These are phyloP conservation scores for Scalopus aquaticus DNA, from an alignment of 2,113 vertebrate genomes.

Conservation along the genomic window DNA sequence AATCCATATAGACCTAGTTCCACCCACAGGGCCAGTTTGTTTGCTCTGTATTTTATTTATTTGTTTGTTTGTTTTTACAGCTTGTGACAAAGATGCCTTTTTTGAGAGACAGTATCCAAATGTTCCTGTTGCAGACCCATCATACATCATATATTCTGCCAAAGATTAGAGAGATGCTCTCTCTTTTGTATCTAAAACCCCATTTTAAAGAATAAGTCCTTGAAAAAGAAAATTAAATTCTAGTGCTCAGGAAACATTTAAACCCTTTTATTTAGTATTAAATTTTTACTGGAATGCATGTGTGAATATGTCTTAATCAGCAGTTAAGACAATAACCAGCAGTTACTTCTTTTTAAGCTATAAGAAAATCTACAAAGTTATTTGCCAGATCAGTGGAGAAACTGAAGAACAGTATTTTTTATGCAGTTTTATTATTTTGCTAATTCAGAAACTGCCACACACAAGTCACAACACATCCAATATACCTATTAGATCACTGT, in stretches of 20 bases:
- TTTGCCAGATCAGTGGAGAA: constrained; percentile 7
- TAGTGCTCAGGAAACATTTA: not conserved
- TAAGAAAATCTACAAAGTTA: constrained; percentile 16
- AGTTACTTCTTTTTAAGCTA: constrained; percentile 42
- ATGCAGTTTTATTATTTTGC: not conserved
- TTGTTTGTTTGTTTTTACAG: constrained; percentile 14
- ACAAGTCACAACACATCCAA: not conserved
- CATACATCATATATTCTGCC: not conserved
- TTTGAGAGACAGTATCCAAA: not conserved
- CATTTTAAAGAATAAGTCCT: constrained; percentile 23
- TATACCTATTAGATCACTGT: constrained; percentile 20
- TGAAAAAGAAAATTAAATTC: constrained; percentile 30
- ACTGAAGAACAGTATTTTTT: constrained; percentile 39
- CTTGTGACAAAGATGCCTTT: not conserved
- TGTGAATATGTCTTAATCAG: not conserved
- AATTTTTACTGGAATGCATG: constrained; percentile 35
- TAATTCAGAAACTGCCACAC: not conserved
- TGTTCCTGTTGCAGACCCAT: not conserved
- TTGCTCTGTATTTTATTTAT: not conserved
- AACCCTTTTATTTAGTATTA: constrained; percentile 35
- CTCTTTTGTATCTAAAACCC: not conserved
- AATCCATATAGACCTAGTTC: not conserved
- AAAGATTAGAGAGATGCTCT: not conserved
- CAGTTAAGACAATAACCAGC: not conserved
- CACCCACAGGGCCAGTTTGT: not conserved